Base-by-base conservation (phyloP, 1,140 invertebrate species). In the Drosophila repletoides region DNA sequence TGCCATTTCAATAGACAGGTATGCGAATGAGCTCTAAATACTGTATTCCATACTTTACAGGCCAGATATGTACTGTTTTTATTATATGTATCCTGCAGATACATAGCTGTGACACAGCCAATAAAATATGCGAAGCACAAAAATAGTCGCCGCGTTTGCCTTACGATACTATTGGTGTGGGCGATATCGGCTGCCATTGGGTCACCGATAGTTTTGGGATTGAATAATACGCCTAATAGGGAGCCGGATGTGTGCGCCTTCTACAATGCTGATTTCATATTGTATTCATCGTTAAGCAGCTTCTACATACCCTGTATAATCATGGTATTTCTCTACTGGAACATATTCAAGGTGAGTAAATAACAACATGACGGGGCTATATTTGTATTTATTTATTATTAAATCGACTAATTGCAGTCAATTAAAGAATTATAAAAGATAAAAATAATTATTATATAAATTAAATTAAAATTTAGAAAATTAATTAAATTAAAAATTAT, bases 231-330 rank as follows among this genome's bases (percentile, higher is more conserved):
- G 1, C 95, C 95, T 2, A 92, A 96, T 90, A 92, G 95, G 49
- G 91, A 93, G 76, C 93, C 93, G 38, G 93, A 95, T 88, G 93
- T 95, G 68, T 99, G 98, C 91, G 92, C 97, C 52, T 99, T 99
- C 93, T 98, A 99, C 92, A 99, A 99, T 92, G 95, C 96, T 40
- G 96, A 99, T 91, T 99, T 99, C 91, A 97, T 99, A 84, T 96
- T 99, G 72, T 98, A 98, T 91, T 99, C 98, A 6, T 99, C 98
- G 34, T 93, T 99, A 76, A 97, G 96, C 49, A 99, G 98, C 70
- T 99, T 99, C 93, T 99, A 99, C 91, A 99, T 99, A 88, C 98
- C 98, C 3, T 99, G 98, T 91, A 95, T 99, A 81, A 97, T 99
- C 83, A 99, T 99, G 98, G 96, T 99, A 88, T 97, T 98, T 91